These are phyloP conservation scores for Molossus alvarezi DNA, from an alignment of 2,797 vertebrate species.

Conservation along the genomic window DNA sequence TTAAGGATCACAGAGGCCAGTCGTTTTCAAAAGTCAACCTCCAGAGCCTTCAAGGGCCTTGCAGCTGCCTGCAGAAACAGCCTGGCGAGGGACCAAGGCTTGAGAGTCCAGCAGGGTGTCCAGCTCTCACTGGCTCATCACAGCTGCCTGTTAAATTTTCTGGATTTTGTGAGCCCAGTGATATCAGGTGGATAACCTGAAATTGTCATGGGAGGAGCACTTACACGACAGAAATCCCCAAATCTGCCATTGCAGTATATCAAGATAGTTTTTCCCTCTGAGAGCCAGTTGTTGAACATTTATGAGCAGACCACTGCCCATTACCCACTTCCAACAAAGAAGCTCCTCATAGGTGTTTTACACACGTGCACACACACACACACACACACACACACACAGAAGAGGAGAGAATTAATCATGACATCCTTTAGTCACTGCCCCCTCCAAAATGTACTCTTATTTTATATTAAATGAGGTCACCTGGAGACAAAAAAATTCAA, in stretches of 20 bases:
- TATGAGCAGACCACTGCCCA: background rate
- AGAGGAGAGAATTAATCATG: background rate
- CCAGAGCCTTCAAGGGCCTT: background rate
- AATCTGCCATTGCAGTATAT: slow-evolving; percentile 8
- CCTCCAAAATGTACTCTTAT: background rate
- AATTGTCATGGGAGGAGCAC: background rate
- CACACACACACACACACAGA: background rate
- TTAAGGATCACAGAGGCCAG: background rate
- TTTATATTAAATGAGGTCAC: slow-evolving; percentile 16
- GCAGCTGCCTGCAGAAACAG: background rate
- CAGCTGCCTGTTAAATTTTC: background rate
- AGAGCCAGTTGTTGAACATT: background rate
- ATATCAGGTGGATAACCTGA: background rate
- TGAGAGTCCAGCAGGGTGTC: background rate
- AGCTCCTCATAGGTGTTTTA: background rate
- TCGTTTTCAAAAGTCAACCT: slow-evolving; percentile 22
- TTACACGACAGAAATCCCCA: background rate
- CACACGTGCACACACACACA: background rate
- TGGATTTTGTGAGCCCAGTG: background rate
- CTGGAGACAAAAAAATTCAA: slow-evolving; percentile 58
- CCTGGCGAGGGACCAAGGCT: background rate
- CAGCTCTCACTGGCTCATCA: background rate
- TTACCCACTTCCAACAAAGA: background rate
- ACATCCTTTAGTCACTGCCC: background rate
- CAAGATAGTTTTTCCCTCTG: background rate